These are phyloP conservation scores for Grus americana DNA, from an alignment of 2,113 vertebrate genomes.

Conservation along the genomic window DNA sequence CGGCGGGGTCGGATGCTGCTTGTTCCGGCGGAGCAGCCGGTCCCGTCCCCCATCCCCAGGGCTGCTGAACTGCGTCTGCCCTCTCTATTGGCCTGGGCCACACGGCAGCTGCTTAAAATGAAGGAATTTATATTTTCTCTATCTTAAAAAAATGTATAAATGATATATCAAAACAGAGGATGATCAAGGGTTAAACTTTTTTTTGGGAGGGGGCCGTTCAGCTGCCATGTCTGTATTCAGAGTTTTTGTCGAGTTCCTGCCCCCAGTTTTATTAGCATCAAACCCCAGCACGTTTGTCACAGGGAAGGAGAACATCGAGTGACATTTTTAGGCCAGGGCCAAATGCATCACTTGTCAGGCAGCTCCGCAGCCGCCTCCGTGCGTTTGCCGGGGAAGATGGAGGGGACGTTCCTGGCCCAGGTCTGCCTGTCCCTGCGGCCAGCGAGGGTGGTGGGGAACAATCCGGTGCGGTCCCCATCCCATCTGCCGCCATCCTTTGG, in stretches of 20 bases:
- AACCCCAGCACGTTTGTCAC: not conserved
- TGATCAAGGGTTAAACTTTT: not conserved
- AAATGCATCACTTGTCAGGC: not conserved
- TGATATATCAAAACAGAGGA: not conserved
- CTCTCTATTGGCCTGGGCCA: not conserved
- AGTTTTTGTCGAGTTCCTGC: not conserved
- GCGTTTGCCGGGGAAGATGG: not conserved
- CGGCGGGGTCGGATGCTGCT: not conserved
- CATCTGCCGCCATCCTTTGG: not conserved
- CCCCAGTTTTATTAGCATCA: not conserved
- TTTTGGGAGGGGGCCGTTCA: not conserved
- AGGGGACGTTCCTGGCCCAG: not conserved
- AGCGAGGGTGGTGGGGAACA: not conserved
- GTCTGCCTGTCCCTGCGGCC: rapidly evolving
- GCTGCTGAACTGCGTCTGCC: not conserved
- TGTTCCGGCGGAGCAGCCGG: rapidly evolving
- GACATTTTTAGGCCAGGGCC: conserved; percentile 44
- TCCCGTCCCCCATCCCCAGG: too few relatives aligned
- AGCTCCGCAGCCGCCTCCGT: not conserved
- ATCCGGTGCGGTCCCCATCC: not conserved
- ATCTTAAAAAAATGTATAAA: not conserved
- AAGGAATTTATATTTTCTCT: not conserved
- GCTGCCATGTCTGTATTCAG: not conserved
- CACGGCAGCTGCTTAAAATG: not conserved
- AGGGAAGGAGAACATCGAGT: not conserved